phyloP scores from a whole-genome alignment of 1,140 invertebrate species.

The Drosophila ogumai region DNA sequence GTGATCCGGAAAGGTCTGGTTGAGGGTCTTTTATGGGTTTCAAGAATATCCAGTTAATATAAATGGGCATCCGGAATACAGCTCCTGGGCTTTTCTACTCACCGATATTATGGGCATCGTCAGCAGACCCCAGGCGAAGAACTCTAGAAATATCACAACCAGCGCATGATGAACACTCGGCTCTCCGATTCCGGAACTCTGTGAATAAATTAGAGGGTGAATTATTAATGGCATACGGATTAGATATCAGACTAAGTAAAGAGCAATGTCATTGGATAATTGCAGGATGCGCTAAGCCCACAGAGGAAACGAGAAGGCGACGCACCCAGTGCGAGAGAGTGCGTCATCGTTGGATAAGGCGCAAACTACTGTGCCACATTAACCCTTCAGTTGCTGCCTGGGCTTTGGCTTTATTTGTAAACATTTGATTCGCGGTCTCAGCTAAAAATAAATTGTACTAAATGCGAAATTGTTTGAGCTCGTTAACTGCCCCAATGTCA shows the following conservation, averaged over 20 bases:
- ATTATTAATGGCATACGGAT: slow-evolving; percentile 14
- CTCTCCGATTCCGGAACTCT: slow-evolving; percentile 93
- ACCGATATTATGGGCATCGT: slow-evolving; percentile 99
- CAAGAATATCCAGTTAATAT: not conserved
- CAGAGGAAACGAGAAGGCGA: not conserved
- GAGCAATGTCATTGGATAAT: slow-evolving; percentile 15
- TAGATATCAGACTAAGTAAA: slow-evolving; percentile 22
- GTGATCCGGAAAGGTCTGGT: slow-evolving; percentile 99
- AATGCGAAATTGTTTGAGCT: slow-evolving; percentile 61
- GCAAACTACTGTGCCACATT: slow-evolving; percentile 18
- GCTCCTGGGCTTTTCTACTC: slow-evolving; percentile 81
- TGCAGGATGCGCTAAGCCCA: slow-evolving; percentile 20
- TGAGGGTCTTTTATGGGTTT: slow-evolving; percentile 89
- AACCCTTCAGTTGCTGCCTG: slow-evolving; percentile 34
- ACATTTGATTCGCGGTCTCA: slow-evolving; percentile 32
- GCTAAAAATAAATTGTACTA: slow-evolving; percentile 53
- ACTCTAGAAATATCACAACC: slow-evolving; percentile 99
- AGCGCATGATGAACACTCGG: slow-evolving; percentile 99
- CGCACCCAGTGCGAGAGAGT: slow-evolving; percentile 13
- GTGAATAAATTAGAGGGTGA: slow-evolving; percentile 21
- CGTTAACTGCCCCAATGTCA: slow-evolving; percentile 36
- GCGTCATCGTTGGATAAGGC: slow-evolving; percentile 26
- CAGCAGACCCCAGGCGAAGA: slow-evolving; percentile 99
- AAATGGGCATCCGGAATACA: not conserved
- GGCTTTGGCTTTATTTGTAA: slow-evolving; percentile 42